phyloP scores from a whole-genome alignment of 2,797 vertebrate species.

The Ficedula albicollis region DNA sequence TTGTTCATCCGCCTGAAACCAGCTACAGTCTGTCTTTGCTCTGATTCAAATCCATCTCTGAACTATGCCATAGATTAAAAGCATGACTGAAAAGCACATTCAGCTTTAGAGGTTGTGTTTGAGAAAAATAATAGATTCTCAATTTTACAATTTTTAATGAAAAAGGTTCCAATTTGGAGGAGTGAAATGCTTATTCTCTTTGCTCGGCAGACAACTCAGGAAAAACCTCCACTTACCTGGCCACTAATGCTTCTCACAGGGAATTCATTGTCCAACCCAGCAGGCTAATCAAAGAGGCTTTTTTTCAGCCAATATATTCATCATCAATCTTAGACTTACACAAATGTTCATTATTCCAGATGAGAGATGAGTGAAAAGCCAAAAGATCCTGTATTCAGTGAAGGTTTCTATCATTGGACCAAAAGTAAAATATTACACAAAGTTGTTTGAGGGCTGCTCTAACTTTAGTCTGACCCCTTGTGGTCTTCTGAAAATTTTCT shows the following conservation, averaged over 20 bases:
- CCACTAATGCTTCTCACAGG: not conserved
- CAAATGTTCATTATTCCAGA: not conserved
- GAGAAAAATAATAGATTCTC: not conserved
- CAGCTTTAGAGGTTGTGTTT: not conserved
- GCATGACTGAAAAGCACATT: not conserved
- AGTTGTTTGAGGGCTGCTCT: not conserved
- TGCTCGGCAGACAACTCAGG: not conserved
- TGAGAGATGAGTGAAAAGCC: not conserved
- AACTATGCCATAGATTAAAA: not conserved
- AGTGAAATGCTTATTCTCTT: not conserved
- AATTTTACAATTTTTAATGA: not conserved
- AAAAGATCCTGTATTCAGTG: not conserved
- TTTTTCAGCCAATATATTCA: not conserved
- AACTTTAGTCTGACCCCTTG: not conserved
- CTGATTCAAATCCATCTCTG: constrained; percentile 1
- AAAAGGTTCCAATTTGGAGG: not conserved
- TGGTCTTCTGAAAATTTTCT: not conserved
- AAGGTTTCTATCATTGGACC: not conserved
- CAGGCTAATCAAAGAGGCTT: constrained; percentile 10
- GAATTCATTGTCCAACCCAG: not conserved
- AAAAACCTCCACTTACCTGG: not conserved
- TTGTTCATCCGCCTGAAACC: not conserved
- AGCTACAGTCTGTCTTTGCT: not conserved
- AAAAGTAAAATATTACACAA: not conserved
- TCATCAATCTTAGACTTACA: not conserved